These are phyloP conservation scores for Hyperoplus lanceolatus DNA, from an alignment of 2,797 vertebrate genomes.

Conservation along the genomic window DNA sequence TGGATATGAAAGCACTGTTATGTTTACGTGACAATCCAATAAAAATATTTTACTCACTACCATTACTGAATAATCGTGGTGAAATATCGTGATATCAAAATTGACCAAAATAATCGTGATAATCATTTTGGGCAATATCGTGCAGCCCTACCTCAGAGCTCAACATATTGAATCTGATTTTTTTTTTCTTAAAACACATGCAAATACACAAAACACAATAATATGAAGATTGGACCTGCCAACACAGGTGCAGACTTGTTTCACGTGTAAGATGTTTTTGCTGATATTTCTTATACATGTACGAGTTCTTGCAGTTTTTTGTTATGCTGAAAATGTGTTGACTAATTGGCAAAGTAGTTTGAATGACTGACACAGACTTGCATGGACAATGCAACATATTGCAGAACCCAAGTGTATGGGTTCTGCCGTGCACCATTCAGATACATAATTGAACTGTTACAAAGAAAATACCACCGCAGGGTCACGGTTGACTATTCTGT, in stretches of 20 bases:
- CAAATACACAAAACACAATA: not conserved
- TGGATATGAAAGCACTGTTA: too few species aligned
- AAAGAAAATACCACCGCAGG: conserved; percentile 16
- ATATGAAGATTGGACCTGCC: not conserved
- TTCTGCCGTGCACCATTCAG: conserved; percentile 18
- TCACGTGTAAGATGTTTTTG: too few species aligned
- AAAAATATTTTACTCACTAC: too few species aligned
- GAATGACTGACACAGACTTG: not conserved
- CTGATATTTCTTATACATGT: too few species aligned
- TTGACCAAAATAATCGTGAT: too few species aligned
- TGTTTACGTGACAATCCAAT: too few species aligned
- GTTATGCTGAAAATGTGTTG: not conserved
- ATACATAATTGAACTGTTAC: conserved; percentile 44
- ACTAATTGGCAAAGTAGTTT: conserved; percentile 5
- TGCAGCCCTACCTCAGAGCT: not conserved
- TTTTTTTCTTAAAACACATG: not conserved
- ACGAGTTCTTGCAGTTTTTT: too few species aligned
- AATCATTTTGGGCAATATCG: too few species aligned
- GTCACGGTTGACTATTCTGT: conserved; percentile 31
- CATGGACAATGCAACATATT: conserved; percentile 14
- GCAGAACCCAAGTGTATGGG: conserved; percentile 9
- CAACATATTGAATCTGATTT: not conserved
- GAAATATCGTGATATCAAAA: too few species aligned
- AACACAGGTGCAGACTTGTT: too few species aligned
- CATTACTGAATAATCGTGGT: too few species aligned